Evolutionary conservation across 2,888 invertebrate genomes (phyloP).

Genomic region (Oegoconia quadripuncta): DNA sequence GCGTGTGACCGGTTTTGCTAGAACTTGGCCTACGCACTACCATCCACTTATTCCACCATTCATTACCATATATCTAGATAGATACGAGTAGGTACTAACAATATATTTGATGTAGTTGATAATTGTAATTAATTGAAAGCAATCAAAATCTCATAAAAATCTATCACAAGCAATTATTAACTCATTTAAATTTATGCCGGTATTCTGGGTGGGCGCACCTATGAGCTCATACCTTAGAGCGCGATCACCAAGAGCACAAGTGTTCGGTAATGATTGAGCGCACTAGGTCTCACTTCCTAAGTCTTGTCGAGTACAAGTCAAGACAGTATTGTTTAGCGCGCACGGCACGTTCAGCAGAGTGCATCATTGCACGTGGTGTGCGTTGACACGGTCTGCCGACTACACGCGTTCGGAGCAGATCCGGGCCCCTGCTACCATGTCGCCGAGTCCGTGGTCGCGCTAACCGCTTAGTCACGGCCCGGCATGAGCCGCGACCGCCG

Average conservation of each 20-base stretch:
- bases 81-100: too few relatives aligned
- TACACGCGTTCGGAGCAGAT: not conserved
- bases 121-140: too few relatives aligned
- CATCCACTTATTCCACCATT: too few relatives aligned
- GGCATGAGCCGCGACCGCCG: constrained; percentile 41
- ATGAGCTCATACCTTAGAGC: not conserved
- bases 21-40: too few relatives aligned
- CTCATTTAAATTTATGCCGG: not conserved
- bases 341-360: constrained; percentile 35
- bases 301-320: not conserved
- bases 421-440: constrained; percentile 12
- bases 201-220: constrained; percentile 1
- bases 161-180: not conserved
- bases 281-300: constrained; percentile 6
- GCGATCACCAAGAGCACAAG: not conserved
- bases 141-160: not conserved
- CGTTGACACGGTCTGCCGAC: constrained; percentile 23
- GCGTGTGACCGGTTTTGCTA: too few relatives aligned
- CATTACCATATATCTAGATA: too few relatives aligned
- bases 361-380: constrained; percentile 29
- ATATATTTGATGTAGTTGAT: too few relatives aligned
- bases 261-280: constrained; percentile 3
- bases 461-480: constrained; percentile 62
- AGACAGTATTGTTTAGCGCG: constrained; percentile 3
- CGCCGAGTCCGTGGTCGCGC: constrained; percentile 32